A percentile compares a stretch with the other conserved stretches of the same genome.
Conservation (phyloP, 2,113 vertebrate genomes). For the Aptenodytes patagonicus region DNA sequence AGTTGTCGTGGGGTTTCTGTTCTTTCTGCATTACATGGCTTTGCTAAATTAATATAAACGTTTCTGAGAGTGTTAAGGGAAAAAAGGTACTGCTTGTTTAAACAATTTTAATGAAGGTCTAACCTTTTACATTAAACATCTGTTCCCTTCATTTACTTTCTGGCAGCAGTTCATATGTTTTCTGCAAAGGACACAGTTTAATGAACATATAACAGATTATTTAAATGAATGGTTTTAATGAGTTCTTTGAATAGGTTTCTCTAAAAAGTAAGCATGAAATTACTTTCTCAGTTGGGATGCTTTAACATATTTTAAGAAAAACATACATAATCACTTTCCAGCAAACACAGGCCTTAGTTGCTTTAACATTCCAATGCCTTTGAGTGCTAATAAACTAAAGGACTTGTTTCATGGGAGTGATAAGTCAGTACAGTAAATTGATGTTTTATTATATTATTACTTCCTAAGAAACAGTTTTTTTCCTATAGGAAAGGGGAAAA, state of each 20-base stretch:
- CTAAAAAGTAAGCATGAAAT: slow-evolving; percentile 70
- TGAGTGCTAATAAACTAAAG: slow-evolving; percentile 45
- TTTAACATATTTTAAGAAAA: slow-evolving; percentile 68
- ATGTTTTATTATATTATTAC: not conserved
- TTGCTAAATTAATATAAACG: slow-evolving; percentile 24
- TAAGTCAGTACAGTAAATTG: not conserved
- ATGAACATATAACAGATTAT: slow-evolving; percentile 71
- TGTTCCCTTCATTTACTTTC: slow-evolving; percentile 69
- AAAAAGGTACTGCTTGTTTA: slow-evolving; percentile 54
- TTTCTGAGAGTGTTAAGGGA: slow-evolving; percentile 19
- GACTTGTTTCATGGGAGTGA: not conserved
- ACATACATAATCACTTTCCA: slow-evolving; percentile 16
- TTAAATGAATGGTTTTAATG: slow-evolving; percentile 76
- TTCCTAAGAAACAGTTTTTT: slow-evolving; percentile 31
- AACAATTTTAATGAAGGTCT: slow-evolving; percentile 62
- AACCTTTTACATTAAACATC: slow-evolving; percentile 70
- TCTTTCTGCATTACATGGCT: not conserved
- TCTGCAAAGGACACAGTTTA: slow-evolving; percentile 66
- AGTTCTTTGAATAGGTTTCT: slow-evolving; percentile 71
- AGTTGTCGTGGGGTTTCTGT: not conserved
- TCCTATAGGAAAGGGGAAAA: not conserved
- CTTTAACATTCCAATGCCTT: slow-evolving; percentile 33
- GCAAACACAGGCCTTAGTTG: not conserved
- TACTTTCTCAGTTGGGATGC: slow-evolving; percentile 61
- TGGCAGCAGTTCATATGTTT: slow-evolving; percentile 59